Evolutionary conservation across 1,140 invertebrate species (phyloP), one percentile per base, ranked within the genome.

Genomic region (Pantala flavescens): DNA sequence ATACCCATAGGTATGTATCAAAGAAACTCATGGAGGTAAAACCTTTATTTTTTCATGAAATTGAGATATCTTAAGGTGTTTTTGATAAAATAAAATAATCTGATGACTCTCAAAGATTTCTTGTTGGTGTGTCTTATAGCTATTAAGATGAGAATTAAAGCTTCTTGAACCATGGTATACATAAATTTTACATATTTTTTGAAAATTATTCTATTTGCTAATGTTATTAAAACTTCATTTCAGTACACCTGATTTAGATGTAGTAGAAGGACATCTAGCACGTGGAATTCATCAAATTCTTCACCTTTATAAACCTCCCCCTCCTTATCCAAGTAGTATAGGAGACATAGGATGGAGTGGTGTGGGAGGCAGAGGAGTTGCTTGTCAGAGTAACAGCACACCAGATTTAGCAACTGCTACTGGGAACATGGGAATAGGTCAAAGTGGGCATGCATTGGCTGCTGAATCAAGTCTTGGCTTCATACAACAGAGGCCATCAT

Each of bases 271-370:
- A 63, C 77, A 81, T 76, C 75, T 86, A 76, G 79, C 82, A 24
- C 84, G 86, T 76, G 83, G 83, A 63, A 79, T 89, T 75, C 49
- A 63, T 21, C 88, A 88, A 43, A 86, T 90, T 77, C 83, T 91
- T 71, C 90, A 91, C 77, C 84, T 93, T 12, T 91, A 89, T 79
- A 94, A 94, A 82, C 91, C 89, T 0, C 93, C 93, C 0, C 93
- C 93, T 0, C 92, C 93, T 0, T 94, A 94, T 82, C 90, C 91
- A 19, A 63, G 49, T 63, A 12, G 0, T 88, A 88, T 0, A 87
- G 86, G 78, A 84, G 90, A 3, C 84, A 90, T 23, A 91, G 89
- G 76, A 16, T 63, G 49, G 49, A 63, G 49, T 63, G 49, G 49
- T 21, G 49, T 63, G 3, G 49, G 49, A 16, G n/a, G 49, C n/a